Evolutionary conservation across 2,888 invertebrate genomes (phyloP).

Genomic region (Tachina lurida): DNA sequence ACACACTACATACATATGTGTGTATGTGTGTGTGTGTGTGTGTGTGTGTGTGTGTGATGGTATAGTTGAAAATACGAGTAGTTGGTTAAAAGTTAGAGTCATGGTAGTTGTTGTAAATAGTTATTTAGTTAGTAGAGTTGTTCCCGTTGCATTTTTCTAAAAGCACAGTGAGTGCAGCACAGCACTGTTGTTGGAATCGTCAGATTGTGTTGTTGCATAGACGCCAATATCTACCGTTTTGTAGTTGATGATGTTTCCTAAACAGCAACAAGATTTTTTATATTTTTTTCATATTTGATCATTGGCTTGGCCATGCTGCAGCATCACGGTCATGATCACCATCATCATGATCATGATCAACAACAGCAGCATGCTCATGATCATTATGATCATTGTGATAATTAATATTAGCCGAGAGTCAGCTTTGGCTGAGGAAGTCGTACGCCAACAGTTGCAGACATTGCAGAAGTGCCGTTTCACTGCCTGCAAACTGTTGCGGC

Average conservation of each 20-base stretch:
- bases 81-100: constrained; percentile 5
- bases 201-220: constrained; percentile 19
- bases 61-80: constrained; percentile 15
- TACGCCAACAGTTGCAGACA: constrained; percentile 58
- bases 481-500: neutral
- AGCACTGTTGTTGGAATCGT: constrained; percentile 1
- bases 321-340: constrained; percentile 35
- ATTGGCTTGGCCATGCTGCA: constrained; percentile 25
- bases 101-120: constrained; percentile 49
- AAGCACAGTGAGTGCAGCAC: constrained; percentile 30
- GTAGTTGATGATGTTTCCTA: constrained; percentile 52
- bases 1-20: too few relatives aligned
- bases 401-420: constrained; percentile 25
- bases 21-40: neutral
- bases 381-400: neutral
- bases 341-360: constrained; percentile 23
- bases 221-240: constrained; percentile 71
- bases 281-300: constrained; percentile 6
- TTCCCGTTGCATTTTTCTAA: constrained; percentile 66
- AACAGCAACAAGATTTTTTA: constrained; percentile 52
- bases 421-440: constrained; percentile 56
- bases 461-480: constrained; percentile 60
- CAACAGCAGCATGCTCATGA: constrained; percentile 27
- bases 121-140: constrained; percentile 43
- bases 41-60: neutral